A percentile compares a stretch with the other conserved stretches of the same genome.
Conservation (phyloP, 2,888 invertebrate genomes). For the Hylaea fasciaria region DNA sequence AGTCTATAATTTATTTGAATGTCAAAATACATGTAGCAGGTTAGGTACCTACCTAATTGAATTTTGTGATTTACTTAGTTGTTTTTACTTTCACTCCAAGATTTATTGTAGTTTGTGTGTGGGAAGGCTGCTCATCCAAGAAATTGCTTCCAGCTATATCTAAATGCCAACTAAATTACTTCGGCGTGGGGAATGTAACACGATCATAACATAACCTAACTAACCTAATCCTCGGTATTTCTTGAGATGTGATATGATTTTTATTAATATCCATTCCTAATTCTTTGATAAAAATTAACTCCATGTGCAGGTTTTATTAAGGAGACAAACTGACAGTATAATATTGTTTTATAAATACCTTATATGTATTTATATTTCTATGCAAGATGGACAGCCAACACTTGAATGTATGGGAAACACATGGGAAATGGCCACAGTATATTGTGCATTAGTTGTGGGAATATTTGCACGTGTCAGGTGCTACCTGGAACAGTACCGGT, state of each 20-base stretch:
- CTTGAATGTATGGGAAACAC: constrained; percentile 12
- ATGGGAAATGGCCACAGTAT: constrained; percentile 37
- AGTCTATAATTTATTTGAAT: constrained; percentile 7
- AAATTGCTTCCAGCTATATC: constrained; percentile 11
- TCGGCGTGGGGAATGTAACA: background rate
- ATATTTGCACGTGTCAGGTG: constrained; percentile 70
- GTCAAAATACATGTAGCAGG: constrained; percentile 2
- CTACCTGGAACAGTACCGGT: constrained; percentile 70
- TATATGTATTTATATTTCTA: too few relatives aligned
- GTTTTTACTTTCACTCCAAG: constrained; percentile 21
- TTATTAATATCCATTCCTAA: too few relatives aligned
- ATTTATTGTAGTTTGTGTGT: constrained; percentile 22
- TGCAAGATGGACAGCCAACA: background rate
- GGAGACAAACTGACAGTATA: too few relatives aligned
- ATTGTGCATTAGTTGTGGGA: constrained; percentile 50
- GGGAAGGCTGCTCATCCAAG: constrained; percentile 23
- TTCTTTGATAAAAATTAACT: too few relatives aligned
- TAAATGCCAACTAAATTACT: background rate
- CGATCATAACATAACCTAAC: background rate
- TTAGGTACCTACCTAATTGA: too few relatives aligned
- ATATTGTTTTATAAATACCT: too few relatives aligned
- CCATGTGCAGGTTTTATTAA: too few relatives aligned
- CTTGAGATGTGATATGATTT: too few relatives aligned
- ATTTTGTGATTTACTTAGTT: constrained; percentile 13
- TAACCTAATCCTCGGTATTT: too few relatives aligned